Evolutionary conservation across 2,113 vertebrate genomes (phyloP), one percentile per base, ranked within the genome.

Genomic region (Tragelaphus buxtoni): DNA sequence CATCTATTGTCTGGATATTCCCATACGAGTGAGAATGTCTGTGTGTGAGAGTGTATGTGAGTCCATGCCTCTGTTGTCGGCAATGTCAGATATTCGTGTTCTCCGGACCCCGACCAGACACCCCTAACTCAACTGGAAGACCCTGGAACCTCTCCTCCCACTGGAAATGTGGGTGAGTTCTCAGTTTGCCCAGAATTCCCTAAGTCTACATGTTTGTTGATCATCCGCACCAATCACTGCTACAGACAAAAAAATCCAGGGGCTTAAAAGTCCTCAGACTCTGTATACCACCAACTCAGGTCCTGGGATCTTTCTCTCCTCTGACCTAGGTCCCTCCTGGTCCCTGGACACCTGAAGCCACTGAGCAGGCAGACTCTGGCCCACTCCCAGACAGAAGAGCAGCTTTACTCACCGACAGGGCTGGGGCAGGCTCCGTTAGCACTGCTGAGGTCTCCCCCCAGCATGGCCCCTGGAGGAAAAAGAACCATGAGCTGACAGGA

Each of bases 391-490:
- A 30, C 11, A 49, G 4, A 13, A 82, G 53, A 49, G 65, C 30
- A 3, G 63, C 9, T 11, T 7, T 2, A 99, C 99, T 99, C 97
- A 99, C 99, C 99, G 32, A 99, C 99, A 9, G 99, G 99, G 97
- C 99, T 99, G 0, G 99, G 99, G 85, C 99, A 99, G 65, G 99
- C 99, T 98, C 99, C 99, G 0, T 99, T 99, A 0, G 99, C 99
- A 98, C 98, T 99, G 97, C 98, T 99, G 96, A 99, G 97, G 95
- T 99, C 99, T 95, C 99, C 99, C 49, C 99, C 99, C 0, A 99
- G 98, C 98, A 99, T 99, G 7, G 99, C 99, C 91, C 99, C 99
- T 99, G 89, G 3, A 95, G 97, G 92, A 96, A 60, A 97, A 98
- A 7, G 80, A 97, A 93, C 92, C 8, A 47, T 1, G 0, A 95